Evolutionary conservation across 1,140 invertebrate genomes (phyloP).

Genomic region (Trichomalopsis sarcophagae): DNA sequence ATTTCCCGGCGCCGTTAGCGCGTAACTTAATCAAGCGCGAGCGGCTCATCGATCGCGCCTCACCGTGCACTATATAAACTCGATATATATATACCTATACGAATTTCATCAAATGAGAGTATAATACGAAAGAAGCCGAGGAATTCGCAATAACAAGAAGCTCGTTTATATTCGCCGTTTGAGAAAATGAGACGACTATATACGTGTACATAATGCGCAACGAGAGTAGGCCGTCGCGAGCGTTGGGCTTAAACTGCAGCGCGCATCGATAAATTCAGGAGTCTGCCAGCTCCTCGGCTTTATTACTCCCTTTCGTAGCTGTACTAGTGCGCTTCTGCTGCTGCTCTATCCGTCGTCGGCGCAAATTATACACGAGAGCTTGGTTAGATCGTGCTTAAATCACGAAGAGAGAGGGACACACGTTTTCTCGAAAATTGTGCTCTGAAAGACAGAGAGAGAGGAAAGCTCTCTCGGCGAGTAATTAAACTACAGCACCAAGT

Average conservation of each 20-base stretch:
- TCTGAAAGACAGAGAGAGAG: not conserved
- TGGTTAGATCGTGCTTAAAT: not conserved
- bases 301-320: slow-evolving; percentile 49
- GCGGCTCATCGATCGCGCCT: not conserved
- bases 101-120: no score
- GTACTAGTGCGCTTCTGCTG: not conserved
- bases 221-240: not conserved
- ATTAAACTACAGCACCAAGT: not conserved
- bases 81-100: no score
- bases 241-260: not conserved
- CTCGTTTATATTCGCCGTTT: not conserved
- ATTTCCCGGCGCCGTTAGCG: not conserved
- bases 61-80: not conserved
- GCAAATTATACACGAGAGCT: not conserved
- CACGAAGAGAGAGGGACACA: not conserved
- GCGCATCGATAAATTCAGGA: slow-evolving; percentile 6
- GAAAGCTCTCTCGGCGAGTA: not conserved
- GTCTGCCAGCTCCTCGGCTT: slow-evolving; percentile 22
- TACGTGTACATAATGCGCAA: not conserved
- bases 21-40: not conserved
- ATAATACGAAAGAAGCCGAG: not conserved
- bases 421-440: not conserved
- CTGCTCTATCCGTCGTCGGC: not conserved
- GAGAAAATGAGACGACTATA: not conserved
- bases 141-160: not conserved